Evolutionary conservation across 2,888 invertebrate species (phyloP), one percentile per base, ranked within the genome.

Genomic region (Gandaritis pyraliata): DNA sequence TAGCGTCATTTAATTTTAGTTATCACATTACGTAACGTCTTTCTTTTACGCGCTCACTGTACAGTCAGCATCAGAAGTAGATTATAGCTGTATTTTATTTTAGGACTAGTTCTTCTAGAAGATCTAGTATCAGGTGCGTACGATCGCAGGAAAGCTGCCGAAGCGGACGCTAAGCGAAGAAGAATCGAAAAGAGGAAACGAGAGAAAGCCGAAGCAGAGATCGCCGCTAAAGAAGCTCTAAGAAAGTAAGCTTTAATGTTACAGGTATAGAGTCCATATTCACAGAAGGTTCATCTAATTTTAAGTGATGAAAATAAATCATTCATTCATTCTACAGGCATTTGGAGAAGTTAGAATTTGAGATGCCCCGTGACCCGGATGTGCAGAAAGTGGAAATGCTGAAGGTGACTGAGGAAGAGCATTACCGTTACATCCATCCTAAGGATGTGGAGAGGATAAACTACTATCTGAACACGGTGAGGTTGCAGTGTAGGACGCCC

Each of bases 281-380:
- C 33, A 33, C n/a, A n/a, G n/a, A n/a, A n/a, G n/a, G n/a, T n/a
- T n/a, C 23, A 23, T 23, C 23, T 23, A 23, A 2, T 23, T 23
- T 23, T 23, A 6, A 23, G 6, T 23, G 6, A 23, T 0, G 23
- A 23, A 23, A 23, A 23, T 23, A 23, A 23, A 23, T n/a, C n/a
- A n/a, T n/a, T n/a, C n/a, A n/a, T n/a, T n/a, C n/a, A n/a, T 47
- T 41, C 45, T 53, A 0, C 74, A 95, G 94, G 65, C 88, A 82
- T 65, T 78, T 93, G 60, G 88, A 84, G 33, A 89, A 82, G 62
- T 74, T 93, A 38, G 89, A 94, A 81, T 95, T 95, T 0, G 93
- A 94, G 58, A 69, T 92, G 46, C 95, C 96, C 0, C 87, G 93
- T 10, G 93, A 94, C 64, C 94, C 95, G 0, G 96, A 96, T 69